phyloP scores from a whole-genome alignment of 23 tunicate genomes.

The Oikopleura albicans region DNA sequence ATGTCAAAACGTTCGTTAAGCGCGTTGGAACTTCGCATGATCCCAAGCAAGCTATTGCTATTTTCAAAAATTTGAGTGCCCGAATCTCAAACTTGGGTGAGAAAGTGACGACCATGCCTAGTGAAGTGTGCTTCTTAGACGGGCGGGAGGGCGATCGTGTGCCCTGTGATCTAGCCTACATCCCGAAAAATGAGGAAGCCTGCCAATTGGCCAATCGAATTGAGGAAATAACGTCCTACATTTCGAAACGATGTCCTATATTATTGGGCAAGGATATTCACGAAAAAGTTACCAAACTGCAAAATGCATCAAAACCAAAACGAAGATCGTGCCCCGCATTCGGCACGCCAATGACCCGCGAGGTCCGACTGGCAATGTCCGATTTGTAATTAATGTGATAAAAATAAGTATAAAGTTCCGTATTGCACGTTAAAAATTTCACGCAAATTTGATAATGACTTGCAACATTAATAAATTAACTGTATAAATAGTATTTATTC shows the following conservation, averaged over 20 bases:
- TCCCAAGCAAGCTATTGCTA: not conserved
- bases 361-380: not conserved
- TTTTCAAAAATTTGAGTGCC: not conserved
- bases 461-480: no score
- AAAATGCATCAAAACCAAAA: not conserved
- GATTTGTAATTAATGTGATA: no score
- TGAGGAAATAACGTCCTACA: not conserved
- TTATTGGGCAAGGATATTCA: not conserved
- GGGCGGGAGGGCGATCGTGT: not conserved
- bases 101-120: not conserved
- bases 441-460: no score
- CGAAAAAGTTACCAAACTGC: not conserved
- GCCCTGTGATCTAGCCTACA: slow-evolving; percentile 6
- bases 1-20: not conserved
- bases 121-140: not conserved
- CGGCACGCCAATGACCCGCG: not conserved
- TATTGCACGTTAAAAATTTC: no score
- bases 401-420: no score
- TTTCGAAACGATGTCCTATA: not conserved
- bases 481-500: no score
- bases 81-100: not conserved
- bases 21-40: not conserved
- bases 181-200: slow-evolving; percentile 8
- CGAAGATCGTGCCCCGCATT: not conserved
- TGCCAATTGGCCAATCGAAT: not conserved